Percentiles rank a stretch among this genome's conserved stretches.
phyloP scores from a whole-genome alignment of 2,888 invertebrate genomes.

The Therioaphis trifolii region DNA sequence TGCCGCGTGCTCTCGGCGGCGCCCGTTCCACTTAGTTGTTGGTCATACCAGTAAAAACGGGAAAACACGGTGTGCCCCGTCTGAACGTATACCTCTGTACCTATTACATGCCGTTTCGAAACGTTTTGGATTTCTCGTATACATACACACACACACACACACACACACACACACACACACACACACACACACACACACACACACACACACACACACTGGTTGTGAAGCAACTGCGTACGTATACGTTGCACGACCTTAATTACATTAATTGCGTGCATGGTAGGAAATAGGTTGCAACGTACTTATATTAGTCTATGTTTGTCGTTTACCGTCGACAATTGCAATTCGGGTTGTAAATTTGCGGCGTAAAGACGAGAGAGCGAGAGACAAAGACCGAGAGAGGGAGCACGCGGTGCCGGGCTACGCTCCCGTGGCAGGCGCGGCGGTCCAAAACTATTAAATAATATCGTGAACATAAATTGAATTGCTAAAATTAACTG shows the following conservation, averaged over 20 bases:
- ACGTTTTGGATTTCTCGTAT: constrained; percentile 8
- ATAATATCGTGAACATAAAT: constrained; percentile 58
- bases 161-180: neutral
- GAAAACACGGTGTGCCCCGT: too few species aligned
- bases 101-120: neutral
- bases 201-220: neutral
- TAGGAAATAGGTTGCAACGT: neutral
- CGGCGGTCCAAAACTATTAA: constrained; percentile 35
- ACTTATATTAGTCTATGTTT: constrained; percentile 8
- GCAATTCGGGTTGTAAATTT: constrained; percentile 39
- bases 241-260: constrained; percentile 16
- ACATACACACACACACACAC: neutral
- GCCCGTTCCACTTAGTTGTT: too few species aligned
- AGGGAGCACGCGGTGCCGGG: neutral
- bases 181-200: neutral
- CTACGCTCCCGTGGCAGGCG: neutral
- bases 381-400: neutral
- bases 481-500: constrained; percentile 59
- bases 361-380: constrained; percentile 2
- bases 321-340: constrained; percentile 41
- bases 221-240: constrained; percentile 4
- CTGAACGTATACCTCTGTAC: too few species aligned
- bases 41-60: too few species aligned
- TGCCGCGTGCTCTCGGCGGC: too few species aligned
- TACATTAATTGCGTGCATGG: constrained; percentile 4